Evolutionary conservation across 2,888 invertebrate species (phyloP).

Genomic region (Hydropsyche betteni): DNA sequence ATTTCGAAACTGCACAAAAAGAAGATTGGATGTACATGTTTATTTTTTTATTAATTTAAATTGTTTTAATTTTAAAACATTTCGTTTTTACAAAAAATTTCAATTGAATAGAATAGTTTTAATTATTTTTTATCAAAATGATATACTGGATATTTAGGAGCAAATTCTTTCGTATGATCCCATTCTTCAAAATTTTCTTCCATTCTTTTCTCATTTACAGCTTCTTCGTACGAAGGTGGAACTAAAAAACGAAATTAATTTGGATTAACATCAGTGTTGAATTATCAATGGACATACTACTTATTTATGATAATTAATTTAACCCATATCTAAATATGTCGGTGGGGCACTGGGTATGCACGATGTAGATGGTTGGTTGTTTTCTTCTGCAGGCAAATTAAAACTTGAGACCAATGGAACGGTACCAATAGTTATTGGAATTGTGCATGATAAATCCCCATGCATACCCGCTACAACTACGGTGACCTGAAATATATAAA

Average conservation of each 20-base stretch:
- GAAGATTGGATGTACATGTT: no score
- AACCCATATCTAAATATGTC: not conserved
- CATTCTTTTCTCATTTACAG: conserved; percentile 56
- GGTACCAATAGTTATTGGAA: conserved; percentile 59
- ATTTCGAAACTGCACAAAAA: no score
- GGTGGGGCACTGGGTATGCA: not conserved
- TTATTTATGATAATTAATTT: conserved; percentile 2
- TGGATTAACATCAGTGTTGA: conserved; percentile 20
- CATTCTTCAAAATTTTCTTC: conserved; percentile 54
- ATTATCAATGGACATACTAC: conserved; percentile 41
- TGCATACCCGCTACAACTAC: conserved; percentile 56
- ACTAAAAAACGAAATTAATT: conserved; percentile 53
- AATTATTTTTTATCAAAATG: conserved; percentile 1
- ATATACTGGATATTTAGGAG: conserved; percentile 31
- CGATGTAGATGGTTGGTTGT: not conserved
- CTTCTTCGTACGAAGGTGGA: conserved; percentile 59
- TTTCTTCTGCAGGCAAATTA: conserved; percentile 2
- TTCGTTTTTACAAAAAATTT: no score
- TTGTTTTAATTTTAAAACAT: no score
- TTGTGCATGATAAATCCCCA: conserved; percentile 55
- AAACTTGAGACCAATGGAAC: conserved; percentile 54
- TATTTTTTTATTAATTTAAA: no score
- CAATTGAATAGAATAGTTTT: not conserved
- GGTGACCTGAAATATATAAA: conserved; percentile 52
- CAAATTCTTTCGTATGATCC: not conserved